phyloP scores from a whole-genome alignment of 1,140 invertebrate genomes.

The Drosophila dunni region DNA sequence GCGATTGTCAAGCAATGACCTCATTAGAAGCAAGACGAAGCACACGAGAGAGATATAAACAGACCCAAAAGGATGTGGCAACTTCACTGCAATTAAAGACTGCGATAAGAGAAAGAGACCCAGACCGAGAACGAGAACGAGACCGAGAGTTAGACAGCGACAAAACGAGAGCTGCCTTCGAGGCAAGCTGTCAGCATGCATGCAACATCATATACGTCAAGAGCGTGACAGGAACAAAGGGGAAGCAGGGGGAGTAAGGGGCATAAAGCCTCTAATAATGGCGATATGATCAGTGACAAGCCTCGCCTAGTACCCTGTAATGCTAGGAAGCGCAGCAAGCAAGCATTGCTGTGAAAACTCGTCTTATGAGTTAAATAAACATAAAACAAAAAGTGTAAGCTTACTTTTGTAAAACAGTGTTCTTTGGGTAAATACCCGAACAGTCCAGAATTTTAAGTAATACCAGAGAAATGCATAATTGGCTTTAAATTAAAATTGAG shows the following conservation, averaged over 20 bases:
- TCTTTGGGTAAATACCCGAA: too few relatives aligned
- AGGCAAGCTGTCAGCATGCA: slow-evolving; percentile 71
- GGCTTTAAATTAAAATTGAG: too few relatives aligned
- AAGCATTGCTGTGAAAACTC: not conserved
- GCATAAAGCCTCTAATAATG: slow-evolving; percentile 49
- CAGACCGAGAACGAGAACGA: not conserved
- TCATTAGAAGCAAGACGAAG: slow-evolving; percentile 61
- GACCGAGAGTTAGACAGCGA: not conserved
- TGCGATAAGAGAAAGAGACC: not conserved
- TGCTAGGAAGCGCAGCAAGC: not conserved
- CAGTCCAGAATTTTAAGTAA: too few relatives aligned
- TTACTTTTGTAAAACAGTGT: too few relatives aligned
- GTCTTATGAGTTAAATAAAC: too few relatives aligned
- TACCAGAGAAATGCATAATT: too few relatives aligned
- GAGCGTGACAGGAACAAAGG: slow-evolving; percentile 24
- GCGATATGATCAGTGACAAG: slow-evolving; percentile 55
- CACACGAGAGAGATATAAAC: slow-evolving; percentile 18
- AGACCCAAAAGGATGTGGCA: slow-evolving; percentile 39
- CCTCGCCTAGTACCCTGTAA: slow-evolving; percentile 41
- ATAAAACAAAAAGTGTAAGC: too few relatives aligned
- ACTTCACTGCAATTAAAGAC: slow-evolving; percentile 66
- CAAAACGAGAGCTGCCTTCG: not conserved
- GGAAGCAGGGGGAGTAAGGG: not conserved
- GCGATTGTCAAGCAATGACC: slow-evolving; percentile 82
- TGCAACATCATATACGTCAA: slow-evolving; percentile 79